phyloP scores from a whole-genome alignment of 2,113 vertebrate species.

The Aythya baeri region DNA sequence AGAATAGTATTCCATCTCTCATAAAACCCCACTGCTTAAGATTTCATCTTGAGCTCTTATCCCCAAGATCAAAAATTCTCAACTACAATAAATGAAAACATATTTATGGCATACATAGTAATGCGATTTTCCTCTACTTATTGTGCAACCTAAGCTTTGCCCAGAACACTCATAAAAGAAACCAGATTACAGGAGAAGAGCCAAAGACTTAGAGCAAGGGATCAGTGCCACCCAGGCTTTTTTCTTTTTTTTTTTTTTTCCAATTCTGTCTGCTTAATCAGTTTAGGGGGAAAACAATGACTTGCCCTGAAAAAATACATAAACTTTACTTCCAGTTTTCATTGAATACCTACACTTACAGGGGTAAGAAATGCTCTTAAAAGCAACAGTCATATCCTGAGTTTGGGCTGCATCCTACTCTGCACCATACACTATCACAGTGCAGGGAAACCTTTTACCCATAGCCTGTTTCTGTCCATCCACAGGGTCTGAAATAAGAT shows the following conservation, averaged over 20 bases:
- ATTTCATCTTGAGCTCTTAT: not conserved
- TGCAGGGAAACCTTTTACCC: not conserved
- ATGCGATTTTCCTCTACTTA: not conserved
- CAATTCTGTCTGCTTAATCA: not conserved
- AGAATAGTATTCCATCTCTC: not conserved
- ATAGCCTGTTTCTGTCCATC: not conserved
- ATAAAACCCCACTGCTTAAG: not conserved
- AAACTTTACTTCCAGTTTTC: not conserved
- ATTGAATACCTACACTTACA: not conserved
- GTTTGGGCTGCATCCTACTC: not conserved
- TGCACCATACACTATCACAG: too few relatives aligned
- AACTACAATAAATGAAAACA: not conserved
- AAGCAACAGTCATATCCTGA: not conserved
- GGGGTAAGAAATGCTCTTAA: not conserved
- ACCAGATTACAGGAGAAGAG: not conserved
- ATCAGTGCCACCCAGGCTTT: too few relatives aligned
- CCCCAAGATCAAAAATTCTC: not conserved
- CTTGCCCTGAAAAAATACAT: not conserved
- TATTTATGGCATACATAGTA: accelerated
- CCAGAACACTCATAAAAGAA: not conserved
- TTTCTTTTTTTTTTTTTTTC: too few relatives aligned
- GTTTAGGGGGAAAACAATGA: not conserved
- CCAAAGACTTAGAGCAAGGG: not conserved
- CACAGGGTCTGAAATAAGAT: not conserved
- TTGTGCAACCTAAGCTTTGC: not conserved